Base-by-base conservation (phyloP, 2,113 vertebrate genomes). In the Porphyrio hochstetteri region DNA sequence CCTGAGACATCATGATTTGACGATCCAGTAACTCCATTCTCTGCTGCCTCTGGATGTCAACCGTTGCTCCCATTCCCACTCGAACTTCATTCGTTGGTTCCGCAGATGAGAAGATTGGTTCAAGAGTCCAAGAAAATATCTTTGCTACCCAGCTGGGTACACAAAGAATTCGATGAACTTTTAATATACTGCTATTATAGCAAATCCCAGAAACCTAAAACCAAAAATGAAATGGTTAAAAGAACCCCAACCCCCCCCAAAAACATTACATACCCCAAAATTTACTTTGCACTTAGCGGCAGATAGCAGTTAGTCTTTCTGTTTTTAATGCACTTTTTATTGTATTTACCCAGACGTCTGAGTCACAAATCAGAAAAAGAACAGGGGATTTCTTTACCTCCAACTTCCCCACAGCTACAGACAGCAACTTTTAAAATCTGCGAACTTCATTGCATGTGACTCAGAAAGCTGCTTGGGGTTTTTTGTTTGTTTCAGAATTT, bases 41-140 rank as follows among this genome's bases (percentile, higher is more conserved):
- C 90, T 99, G 99, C 89, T 99, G 99, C 84, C 99, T 98, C 97
- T 99, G 99, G 96, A 99, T 99, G 95, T 99, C 99, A 61, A 99
- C 98, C 5, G 99, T 99, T 87, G 99, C 99, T 33, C 99, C 99
- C 99, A 99, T 99, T 64, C 99, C 99, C 65, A 99, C 82, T 55
- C 98, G 98, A 15, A 98, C 97, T 93, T 99, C 99, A 12, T 71
- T 97, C 7, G 87, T 94, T 35, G 99, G 99, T 40, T 99, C 98
- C 36, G 98, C 97, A 56, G 98, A 99, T 15, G 98, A 98, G 96
- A 99, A 99, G 93, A 99, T 48, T 17, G 99, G 99, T 91, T 99
- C 99, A 61, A 99, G 96, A 36, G 98, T 97, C 91, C 96, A 98
- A n/a, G 98, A 98, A 91, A 98, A 98, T 64, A 98, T 81, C 68